Evolutionary conservation across 2,888 invertebrate species (phyloP).

Genomic region (Cotesia congregata): DNA sequence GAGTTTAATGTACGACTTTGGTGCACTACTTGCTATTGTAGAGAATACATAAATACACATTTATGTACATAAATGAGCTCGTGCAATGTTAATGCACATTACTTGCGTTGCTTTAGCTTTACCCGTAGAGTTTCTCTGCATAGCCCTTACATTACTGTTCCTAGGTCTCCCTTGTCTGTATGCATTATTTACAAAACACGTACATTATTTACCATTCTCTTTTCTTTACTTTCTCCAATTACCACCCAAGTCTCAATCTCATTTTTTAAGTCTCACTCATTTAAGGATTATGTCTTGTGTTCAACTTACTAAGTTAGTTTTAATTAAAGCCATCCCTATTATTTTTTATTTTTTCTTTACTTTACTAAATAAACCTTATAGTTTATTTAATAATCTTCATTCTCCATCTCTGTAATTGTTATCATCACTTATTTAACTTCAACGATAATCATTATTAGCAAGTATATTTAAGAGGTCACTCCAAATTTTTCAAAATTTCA

Average conservation of each 20-base stretch:
- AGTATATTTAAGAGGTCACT: too few relatives aligned
- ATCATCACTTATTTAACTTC: background rate
- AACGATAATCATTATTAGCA: too few relatives aligned
- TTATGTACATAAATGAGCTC: slow-evolving; percentile 44
- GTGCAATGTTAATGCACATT: slow-evolving; percentile 50
- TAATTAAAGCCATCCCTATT: background rate
- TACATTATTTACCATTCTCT: slow-evolving; percentile 45
- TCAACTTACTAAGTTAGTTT: background rate
- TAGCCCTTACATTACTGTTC: slow-evolving; percentile 1
- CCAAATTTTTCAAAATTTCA: too few relatives aligned
- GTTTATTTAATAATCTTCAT: background rate
- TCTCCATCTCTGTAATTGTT: background rate
- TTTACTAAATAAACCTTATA: background rate
- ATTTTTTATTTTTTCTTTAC: background rate
- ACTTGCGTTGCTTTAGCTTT: slow-evolving; percentile 43
- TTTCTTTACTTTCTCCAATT: background rate
- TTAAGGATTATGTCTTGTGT: slow-evolving; percentile 52
- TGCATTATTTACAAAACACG: slow-evolving; percentile 52
- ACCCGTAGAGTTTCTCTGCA: slow-evolving; percentile 22
- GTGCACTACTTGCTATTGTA: slow-evolving; percentile 13
- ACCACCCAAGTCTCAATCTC: slow-evolving; percentile 49
- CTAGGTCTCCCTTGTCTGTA: slow-evolving; percentile 41
- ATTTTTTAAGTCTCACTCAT: slow-evolving; percentile 46
- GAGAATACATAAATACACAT: slow-evolving; percentile 36
- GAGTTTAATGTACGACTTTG: slow-evolving; percentile 18